These are phyloP conservation scores for Ctenosaura bakeri DNA, from an alignment of 2,797 vertebrate genomes.

Conservation along the genomic window DNA sequence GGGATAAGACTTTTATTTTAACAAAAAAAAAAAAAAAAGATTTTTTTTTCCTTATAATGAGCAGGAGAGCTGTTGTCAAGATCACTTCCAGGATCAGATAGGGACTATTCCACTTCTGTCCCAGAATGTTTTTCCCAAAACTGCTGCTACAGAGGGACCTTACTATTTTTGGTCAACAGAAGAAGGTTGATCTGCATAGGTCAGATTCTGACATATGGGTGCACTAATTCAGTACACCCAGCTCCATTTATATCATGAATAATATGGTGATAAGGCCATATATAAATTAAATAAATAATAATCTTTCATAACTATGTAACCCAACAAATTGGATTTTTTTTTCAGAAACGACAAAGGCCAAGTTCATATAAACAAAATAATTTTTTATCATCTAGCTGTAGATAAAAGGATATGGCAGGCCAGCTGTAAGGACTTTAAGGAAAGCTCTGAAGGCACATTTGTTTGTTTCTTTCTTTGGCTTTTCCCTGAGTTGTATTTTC, in stretches of 20 bases:
- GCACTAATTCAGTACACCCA: no score
- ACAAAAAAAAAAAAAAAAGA: neutral
- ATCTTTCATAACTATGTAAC: neutral
- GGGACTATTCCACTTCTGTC: neutral
- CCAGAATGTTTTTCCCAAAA: neutral
- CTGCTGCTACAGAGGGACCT: no score
- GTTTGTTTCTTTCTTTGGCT: neutral
- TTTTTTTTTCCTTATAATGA: neutral
- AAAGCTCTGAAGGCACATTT: neutral
- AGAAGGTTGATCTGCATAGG: no score
- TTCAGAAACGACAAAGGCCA: neutral
- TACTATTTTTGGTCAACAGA: neutral
- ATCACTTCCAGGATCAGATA: neutral
- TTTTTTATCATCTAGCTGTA: no score
- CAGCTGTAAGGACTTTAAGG: neutral
- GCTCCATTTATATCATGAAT: neutral
- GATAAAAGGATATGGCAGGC: neutral
- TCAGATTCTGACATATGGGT: neutral
- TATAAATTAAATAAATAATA: neutral
- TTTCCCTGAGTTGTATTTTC: neutral
- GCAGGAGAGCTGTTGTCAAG: neutral
- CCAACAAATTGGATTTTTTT: neutral
- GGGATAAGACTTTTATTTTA: neutral
- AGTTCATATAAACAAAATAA: neutral
- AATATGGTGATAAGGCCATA: neutral